Base-by-base conservation (phyloP, 2,888 invertebrate genomes). In the Megalurothrips usitatus region DNA sequence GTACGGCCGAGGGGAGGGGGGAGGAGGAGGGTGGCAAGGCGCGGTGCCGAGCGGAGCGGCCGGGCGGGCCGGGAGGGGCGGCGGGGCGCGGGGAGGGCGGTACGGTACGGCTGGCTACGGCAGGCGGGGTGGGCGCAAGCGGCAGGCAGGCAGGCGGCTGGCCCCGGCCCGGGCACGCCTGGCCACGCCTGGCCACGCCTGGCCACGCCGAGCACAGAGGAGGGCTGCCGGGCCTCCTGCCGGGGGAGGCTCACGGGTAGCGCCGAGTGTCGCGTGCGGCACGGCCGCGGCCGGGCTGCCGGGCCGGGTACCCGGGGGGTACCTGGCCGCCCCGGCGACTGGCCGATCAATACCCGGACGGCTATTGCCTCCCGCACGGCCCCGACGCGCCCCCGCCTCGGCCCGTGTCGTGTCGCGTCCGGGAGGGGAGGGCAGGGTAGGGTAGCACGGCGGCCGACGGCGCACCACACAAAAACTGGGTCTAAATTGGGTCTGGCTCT, bases 401-500 rank as follows among this genome's bases (percentile, higher is more conserved):
- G 34, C 34, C 6, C 34, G 34, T 43, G 34, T 43, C 58, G 14
- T n/a, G n/a, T n/a, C n/a, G n/a, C n/a, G n/a, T n/a, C n/a, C n/a
- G n/a, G n/a, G n/a, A n/a, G n/a, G n/a, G n/a, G n/a, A n/a, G n/a
- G 68, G 23, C 26, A 75, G 68, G 68, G 68, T 23, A 75, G 23
- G 34, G 34, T 43, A 43, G 2, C 2, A 43, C 3, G 34, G 34
- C 34, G 34, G 34, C 34, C 34, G 23, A 26, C 68, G 68, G 26
- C n/a, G 26, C 68, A 26, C 26, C n/a, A 75, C 68, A 75, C 68
- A 75, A 75, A 75, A 75, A 75, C 68, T 75, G 68, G 68, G 68
- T 75, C 68, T 75, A 75, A 75, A 75, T 75, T 75, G 68, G 68
- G 68, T 75, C 68, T 75, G 68, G 68, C 68, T 75, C 23, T 26